Base-by-base conservation (phyloP, 2,797 vertebrate genomes). In the Garrulus glandarius region DNA sequence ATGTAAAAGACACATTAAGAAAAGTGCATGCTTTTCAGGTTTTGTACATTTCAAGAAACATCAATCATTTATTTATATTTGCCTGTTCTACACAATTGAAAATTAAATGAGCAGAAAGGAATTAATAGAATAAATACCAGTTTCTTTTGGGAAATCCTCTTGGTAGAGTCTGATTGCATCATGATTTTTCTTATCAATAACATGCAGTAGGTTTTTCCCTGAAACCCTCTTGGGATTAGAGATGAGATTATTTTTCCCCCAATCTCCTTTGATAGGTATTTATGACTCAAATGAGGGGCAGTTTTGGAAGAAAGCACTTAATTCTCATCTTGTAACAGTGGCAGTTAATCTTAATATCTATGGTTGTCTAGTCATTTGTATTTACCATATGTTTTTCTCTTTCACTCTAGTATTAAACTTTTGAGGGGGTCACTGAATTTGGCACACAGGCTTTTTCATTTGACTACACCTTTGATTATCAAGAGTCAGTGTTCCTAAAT, bases 1-100 rank as follows among this genome's bases (percentile, higher is more conserved):
- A 87, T 50, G 52, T 50, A 94, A 96, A 96, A 94, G 27, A 19
- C 56, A 29, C 13, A 20, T 95, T 52, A 77, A 93, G 36, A 76
- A 59, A 94, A 89, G 30, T 39, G 46, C 56, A 30, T 92, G 37
- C 39, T 92, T 72, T 53, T 87, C 61, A 88, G 92, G 63, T 69
- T 93, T 93, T 91, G 46, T 53, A 67, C 39, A 27, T 82, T 93
- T 84, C 59, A 34, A 71, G 92, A 92, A 69, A 1, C 26, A 89
- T 44, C 4, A 47, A 6, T 76, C 13, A 67, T 70, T 95, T 17
- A 23, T 91, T 91, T 88, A 30, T 82, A n/a, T 91, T 70, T 93
- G 46, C 41, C 41, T 63, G 15, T 64, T 74, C 52, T 84, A 34
- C 11, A 36, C 49, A 80, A 81, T 30, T n/a, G 43, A 64, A 68